Base-by-base conservation (phyloP, 2,888 invertebrate genomes). In the Chymomyza procnemis region DNA sequence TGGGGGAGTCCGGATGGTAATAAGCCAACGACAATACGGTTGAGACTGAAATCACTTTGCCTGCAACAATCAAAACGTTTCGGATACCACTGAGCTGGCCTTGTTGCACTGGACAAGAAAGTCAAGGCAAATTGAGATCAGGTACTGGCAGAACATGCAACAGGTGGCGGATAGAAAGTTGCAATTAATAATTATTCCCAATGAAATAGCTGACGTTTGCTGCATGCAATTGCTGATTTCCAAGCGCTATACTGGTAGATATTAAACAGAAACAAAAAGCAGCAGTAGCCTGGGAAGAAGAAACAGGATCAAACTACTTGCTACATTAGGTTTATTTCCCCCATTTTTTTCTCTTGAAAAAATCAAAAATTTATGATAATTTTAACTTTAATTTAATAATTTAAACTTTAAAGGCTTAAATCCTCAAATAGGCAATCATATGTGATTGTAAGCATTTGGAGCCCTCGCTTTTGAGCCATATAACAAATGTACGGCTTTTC, bases 191-290 rank as follows among this genome's bases (percentile, higher is more conserved):
- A 93, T 97, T 54, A 95, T 96, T 71, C 92, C 92, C 60, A 95
- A 96, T 89, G 97, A 97, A 18, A 93, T 94, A 70, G 94, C 95
- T 66, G 98, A 98, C 0, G 92, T 97, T 70, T 96, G 95, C 30
- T 99, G 90, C 98, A 98, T 91, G 96, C 97, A 2, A 96, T 98
- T 0, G 97, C 97, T 50, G 98, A 99, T 91, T 98, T 97, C 1
- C 96, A 96, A 77, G 97, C 98, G 96, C 97, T 50, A 93, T 95
- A 56, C 92, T 99, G 87, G 94, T 96, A 86, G 97, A 99, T 90
- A 94, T 96, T 64, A 91, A 95, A 54, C 93, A 95, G 74, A 94
- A 94, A 87, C 92, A 96, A 96, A 96, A 92, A 91, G 93, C 64
- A 19, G 18, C 8, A 18, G 12, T n/a, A n/a, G n/a, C n/a, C n/a